Conservation (phyloP, 2,888 invertebrate species). For the Melangyna quadrimaculata region DNA sequence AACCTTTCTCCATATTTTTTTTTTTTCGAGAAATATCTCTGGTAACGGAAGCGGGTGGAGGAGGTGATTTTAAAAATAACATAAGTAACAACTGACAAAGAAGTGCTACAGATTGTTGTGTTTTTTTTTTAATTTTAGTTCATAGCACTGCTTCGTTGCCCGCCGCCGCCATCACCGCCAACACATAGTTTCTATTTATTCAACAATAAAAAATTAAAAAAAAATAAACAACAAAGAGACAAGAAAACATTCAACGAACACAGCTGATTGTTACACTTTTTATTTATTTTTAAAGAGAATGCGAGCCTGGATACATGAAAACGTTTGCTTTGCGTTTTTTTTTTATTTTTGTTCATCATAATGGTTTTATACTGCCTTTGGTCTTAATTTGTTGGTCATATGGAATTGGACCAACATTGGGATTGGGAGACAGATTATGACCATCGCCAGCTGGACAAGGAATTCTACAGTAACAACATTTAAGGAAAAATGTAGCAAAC, state of each 20-base stretch:
- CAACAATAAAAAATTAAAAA: not conserved
- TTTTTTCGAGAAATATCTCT: slow-evolving; percentile 10
- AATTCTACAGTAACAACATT: slow-evolving; percentile 47
- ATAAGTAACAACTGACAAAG: slow-evolving; percentile 36
- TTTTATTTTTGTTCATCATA: slow-evolving; percentile 32
- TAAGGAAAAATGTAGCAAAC: slow-evolving; percentile 38
- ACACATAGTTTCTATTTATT: slow-evolving; percentile 13
- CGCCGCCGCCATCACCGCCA: not conserved
- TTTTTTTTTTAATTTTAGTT: slow-evolving; percentile 55
- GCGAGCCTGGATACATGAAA: slow-evolving; percentile 9
- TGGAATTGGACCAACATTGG: slow-evolving; percentile 44
- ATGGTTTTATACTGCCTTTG: slow-evolving; percentile 15
- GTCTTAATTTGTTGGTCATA: not conserved
- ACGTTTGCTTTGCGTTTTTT: slow-evolving; percentile 24
- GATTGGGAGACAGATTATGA: slow-evolving; percentile 38
- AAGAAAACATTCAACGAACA: not conserved
- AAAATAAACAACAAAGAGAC: not conserved
- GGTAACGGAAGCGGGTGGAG: not conserved
- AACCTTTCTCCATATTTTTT: slow-evolving; percentile 57
- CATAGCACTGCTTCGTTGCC: slow-evolving; percentile 12
- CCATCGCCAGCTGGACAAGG: slow-evolving; percentile 11
- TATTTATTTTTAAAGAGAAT: slow-evolving; percentile 49
- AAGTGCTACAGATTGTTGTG: slow-evolving; percentile 58
- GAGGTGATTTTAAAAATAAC: not conserved
- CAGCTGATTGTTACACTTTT: slow-evolving; percentile 58